phyloP scores from a whole-genome alignment of 2,888 invertebrate species.

The Tenthredo distinguenda region DNA sequence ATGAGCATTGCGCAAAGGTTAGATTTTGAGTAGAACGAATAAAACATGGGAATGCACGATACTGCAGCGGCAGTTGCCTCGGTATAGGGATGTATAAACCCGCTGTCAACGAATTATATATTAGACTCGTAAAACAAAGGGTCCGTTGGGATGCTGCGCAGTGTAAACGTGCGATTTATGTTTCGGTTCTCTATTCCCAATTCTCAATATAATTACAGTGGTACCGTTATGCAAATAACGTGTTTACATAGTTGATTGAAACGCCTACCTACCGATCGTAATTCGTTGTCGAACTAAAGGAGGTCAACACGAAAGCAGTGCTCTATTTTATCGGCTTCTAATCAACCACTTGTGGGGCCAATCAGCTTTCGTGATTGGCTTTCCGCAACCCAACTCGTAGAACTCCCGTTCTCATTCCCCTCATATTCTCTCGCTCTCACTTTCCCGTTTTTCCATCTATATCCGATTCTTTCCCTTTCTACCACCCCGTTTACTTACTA shows the following conservation, averaged over 20 bases:
- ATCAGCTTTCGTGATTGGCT: slow-evolving; percentile 53
- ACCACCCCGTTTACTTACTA: not conserved
- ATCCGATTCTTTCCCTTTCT: not conserved
- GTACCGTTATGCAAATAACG: slow-evolving; percentile 48
- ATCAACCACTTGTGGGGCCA: slow-evolving; percentile 55
- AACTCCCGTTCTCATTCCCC: not conserved
- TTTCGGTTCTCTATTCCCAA: slow-evolving; percentile 41
- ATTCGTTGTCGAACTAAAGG: slow-evolving; percentile 40
- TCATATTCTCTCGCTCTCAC: not conserved
- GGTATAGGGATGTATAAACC: slow-evolving; percentile 11
- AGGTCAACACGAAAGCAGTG: slow-evolving; percentile 48
- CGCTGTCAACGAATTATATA: slow-evolving; percentile 44
- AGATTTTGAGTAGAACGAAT: slow-evolving; percentile 26
- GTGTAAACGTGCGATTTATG: slow-evolving; percentile 42
- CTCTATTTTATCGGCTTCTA: slow-evolving; percentile 52
- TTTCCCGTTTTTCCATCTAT: slow-evolving; percentile 15
- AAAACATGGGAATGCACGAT: slow-evolving; percentile 20
- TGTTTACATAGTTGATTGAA: slow-evolving; percentile 49
- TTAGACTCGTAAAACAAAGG: slow-evolving; percentile 42
- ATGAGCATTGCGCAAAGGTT: slow-evolving; percentile 10
- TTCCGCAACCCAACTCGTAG: slow-evolving; percentile 34
- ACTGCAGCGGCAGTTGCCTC: not conserved
- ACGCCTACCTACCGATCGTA: slow-evolving; percentile 36
- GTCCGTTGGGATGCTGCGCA: slow-evolving; percentile 7
- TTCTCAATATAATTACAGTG: slow-evolving; percentile 47